Conservation (phyloP, 2,888 invertebrate genomes). For the Parapristionchus giblindavisi region DNA sequence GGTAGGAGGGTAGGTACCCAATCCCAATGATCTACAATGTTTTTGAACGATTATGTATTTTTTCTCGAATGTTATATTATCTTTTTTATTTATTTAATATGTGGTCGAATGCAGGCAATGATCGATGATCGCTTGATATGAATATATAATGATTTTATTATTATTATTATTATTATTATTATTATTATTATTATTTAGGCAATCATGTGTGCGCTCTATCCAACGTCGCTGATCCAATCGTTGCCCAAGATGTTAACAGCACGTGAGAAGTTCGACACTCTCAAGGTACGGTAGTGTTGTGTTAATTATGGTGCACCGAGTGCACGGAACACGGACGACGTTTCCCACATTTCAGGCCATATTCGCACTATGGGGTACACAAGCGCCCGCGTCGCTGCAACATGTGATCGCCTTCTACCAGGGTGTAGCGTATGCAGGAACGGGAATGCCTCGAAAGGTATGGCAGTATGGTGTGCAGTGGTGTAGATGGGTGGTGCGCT, state of each 20-base stretch:
- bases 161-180: neutral
- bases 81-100: neutral
- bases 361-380: slow-evolving; percentile 8
- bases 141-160: neutral
- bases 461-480: neutral
- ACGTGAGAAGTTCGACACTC: slow-evolving; percentile 20
- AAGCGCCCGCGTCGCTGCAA: slow-evolving; percentile 11
- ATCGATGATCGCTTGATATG: neutral
- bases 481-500: neutral
- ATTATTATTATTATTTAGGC: neutral
- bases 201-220: slow-evolving; percentile 18
- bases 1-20: no score
- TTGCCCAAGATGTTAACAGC: slow-evolving; percentile 18
- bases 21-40: no score
- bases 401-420: slow-evolving; percentile 22
- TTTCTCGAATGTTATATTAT: neutral
- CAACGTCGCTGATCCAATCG: slow-evolving; percentile 7
- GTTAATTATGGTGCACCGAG: no score
- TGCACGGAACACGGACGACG: no score
- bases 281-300: slow-evolving; percentile 23
- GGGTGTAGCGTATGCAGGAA: slow-evolving; percentile 23
- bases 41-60: no score
- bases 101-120: neutral
- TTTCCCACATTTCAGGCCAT: neutral
- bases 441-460: slow-evolving; percentile 34